phyloP scores from a whole-genome alignment of 2,113 vertebrate species.

The Heterotis niloticus region DNA sequence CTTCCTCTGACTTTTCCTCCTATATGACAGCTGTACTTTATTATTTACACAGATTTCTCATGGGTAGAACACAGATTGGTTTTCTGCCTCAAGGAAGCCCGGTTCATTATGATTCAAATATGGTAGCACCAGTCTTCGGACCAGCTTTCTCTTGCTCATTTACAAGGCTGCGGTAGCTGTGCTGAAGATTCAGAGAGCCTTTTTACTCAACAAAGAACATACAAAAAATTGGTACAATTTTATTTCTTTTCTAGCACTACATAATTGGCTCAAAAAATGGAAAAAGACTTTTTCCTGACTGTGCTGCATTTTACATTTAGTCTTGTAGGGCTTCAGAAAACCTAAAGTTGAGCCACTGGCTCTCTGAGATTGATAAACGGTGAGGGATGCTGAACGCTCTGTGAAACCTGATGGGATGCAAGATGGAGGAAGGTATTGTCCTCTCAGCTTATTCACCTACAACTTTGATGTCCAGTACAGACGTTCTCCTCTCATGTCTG shows the following conservation, averaged over 20 bases:
- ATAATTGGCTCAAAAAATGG: not conserved
- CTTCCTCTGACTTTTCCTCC: not conserved
- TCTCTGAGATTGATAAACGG: too few relatives aligned
- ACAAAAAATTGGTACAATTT: not conserved
- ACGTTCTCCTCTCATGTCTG: too few relatives aligned
- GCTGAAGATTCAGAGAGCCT: not conserved
- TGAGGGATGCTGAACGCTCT: too few relatives aligned
- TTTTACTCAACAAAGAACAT: not conserved
- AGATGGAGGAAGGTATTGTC: too few relatives aligned
- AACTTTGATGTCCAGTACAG: too few relatives aligned
- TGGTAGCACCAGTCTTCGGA: not conserved
- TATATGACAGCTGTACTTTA: not conserved
- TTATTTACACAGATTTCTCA: not conserved
- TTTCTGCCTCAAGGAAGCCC: constrained; percentile 6
- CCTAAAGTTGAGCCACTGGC: not conserved
- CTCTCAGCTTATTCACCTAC: too few relatives aligned
- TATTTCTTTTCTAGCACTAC: not conserved
- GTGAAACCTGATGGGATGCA: too few relatives aligned
- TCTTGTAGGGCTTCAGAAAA: not conserved
- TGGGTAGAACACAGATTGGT: constrained; percentile 5
- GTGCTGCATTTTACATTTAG: not conserved
- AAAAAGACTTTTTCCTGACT: not conserved
- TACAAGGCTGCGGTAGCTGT: not conserved
- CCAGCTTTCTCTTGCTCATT: not conserved
- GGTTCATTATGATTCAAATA: not conserved